Base-by-base conservation (phyloP, 2,888 invertebrate genomes). In the Prosopocoilus inquinatus region DNA sequence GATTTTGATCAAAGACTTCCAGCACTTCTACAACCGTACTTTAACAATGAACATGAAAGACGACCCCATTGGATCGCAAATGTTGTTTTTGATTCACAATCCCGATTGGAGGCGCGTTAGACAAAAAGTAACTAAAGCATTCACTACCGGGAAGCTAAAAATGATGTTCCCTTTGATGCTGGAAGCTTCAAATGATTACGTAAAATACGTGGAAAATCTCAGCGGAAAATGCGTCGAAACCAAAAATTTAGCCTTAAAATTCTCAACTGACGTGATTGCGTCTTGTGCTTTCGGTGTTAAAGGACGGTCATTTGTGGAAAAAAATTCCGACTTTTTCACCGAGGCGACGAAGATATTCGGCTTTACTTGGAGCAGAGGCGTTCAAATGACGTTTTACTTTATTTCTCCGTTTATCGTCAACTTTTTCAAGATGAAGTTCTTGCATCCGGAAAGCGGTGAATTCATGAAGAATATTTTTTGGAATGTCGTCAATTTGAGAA, bases 61-160 rank as follows among this genome's bases (percentile, higher is more conserved):
- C 50, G 78, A 80, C 58, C 74, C 76, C 2, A 65, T 79, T 9
- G 71, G 74, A 2, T 69, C 75, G 60, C 73, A 75, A 47, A 72
- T 78, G 61, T 62, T 80, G 43, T 74, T 82, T 57, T 71, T 77
- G 1, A 60, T 79, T 50, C 78, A 76, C 54, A 80, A 79, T 53
- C 77, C 79, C 0, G 75, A 77, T 1, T 85, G 84, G 84, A 82
- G 78, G 62, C 70, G 70, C 32, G 64, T 82, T 9, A 72, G 84
- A 28, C 64, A 75, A 0, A 81, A 81, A 58, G 68, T 84, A 36
- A 79, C 81, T 0, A 82, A 83, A 0, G 79, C 80, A 0, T 80
- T 84, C 64, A 80, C 82, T 1, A 76, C 79, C 1, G 81, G 80
- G 20, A 84, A 83, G 67, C 70, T 84, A 49, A 82, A 79, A 66